Evolutionary conservation across 2,888 invertebrate species (phyloP).

Genomic region (Eristalinus aeneus): DNA sequence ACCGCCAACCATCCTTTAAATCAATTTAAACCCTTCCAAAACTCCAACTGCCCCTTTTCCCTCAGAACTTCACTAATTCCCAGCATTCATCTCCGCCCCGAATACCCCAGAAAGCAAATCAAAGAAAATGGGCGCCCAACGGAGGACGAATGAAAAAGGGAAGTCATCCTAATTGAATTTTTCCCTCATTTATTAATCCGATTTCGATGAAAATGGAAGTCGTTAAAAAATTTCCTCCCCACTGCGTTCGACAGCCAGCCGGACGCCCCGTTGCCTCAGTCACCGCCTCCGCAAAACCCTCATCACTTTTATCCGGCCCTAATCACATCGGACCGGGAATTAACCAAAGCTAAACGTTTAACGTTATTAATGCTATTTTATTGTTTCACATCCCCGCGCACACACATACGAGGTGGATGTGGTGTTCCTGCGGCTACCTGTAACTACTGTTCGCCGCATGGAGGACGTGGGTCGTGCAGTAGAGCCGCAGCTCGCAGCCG

Average conservation of each 20-base stretch:
- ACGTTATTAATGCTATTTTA: slow-evolving; percentile 66
- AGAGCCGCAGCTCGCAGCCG: slow-evolving; percentile 3
- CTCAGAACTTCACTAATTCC: neutral
- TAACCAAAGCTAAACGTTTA: slow-evolving; percentile 69
- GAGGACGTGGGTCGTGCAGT: slow-evolving; percentile 39
- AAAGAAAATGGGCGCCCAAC: neutral
- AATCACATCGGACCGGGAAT: slow-evolving; percentile 31
- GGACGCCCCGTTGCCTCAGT: neutral
- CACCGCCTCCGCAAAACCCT: neutral
- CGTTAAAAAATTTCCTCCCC: slow-evolving; percentile 56
- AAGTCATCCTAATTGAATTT: slow-evolving; percentile 64
- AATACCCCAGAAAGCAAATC: neutral
- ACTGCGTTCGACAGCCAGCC: slow-evolving; percentile 11
- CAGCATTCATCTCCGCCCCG: neutral
- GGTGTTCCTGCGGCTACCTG: neutral
- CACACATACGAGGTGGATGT: neutral
- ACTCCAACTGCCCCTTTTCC: neutral
- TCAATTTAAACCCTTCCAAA: slow-evolving; percentile 22
- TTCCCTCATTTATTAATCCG: slow-evolving; percentile 65
- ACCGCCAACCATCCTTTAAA: neutral
- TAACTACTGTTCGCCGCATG: neutral
- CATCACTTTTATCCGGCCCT: neutral
- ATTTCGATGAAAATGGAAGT: slow-evolving; percentile 66
- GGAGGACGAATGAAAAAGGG: slow-evolving; percentile 52
- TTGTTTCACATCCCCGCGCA: slow-evolving; percentile 58